These are phyloP conservation scores for Tholera decimalis DNA, from an alignment of 2,888 invertebrate species.

Conservation along the genomic window DNA sequence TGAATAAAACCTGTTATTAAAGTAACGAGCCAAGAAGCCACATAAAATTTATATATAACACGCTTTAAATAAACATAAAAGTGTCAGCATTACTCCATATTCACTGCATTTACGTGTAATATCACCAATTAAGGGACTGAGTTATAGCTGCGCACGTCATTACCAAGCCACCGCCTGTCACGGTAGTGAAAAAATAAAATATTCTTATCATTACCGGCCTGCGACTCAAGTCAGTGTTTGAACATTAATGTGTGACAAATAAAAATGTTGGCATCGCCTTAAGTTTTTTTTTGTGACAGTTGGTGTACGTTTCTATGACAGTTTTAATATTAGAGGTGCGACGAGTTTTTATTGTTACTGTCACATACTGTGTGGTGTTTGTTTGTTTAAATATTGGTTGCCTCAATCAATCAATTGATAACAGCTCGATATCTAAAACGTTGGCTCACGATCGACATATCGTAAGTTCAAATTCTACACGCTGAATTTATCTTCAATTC, in stretches of 20 bases:
- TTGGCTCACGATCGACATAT: slow-evolving; percentile 15
- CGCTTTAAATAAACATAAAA: slow-evolving; percentile 73
- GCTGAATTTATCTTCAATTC: slow-evolving; percentile 27
- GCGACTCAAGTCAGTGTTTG: slow-evolving; percentile 57
- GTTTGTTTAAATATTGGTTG: slow-evolving; percentile 10
- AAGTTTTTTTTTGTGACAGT: slow-evolving; percentile 51
- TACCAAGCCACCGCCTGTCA: slow-evolving; percentile 53
- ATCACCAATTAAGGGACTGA: slow-evolving; percentile 67
- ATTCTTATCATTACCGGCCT: slow-evolving; percentile 64
- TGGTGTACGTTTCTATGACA: slow-evolving; percentile 20
- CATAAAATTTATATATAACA: slow-evolving; percentile 69
- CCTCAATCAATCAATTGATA: slow-evolving; percentile 27
- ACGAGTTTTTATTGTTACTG: slow-evolving; percentile 10
- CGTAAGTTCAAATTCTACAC: slow-evolving; percentile 22
- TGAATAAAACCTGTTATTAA: slow-evolving; percentile 60
- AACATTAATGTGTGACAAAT: slow-evolving; percentile 65
- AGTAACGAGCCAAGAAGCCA: slow-evolving; percentile 60
- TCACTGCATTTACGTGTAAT: slow-evolving; percentile 66
- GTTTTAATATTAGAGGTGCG: slow-evolving; percentile 33
- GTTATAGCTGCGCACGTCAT: slow-evolving; percentile 57
- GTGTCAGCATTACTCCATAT: slow-evolving; percentile 71
- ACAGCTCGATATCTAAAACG: slow-evolving; percentile 8
- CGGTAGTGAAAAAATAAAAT: slow-evolving; percentile 65
- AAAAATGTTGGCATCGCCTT: slow-evolving; percentile 56
- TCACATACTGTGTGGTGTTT: slow-evolving; percentile 2